These are phyloP conservation scores for Nesometra sesokonis DNA, from an alignment of 35 echinoderm and acorn worm genomes.

Conservation along the genomic window DNA sequence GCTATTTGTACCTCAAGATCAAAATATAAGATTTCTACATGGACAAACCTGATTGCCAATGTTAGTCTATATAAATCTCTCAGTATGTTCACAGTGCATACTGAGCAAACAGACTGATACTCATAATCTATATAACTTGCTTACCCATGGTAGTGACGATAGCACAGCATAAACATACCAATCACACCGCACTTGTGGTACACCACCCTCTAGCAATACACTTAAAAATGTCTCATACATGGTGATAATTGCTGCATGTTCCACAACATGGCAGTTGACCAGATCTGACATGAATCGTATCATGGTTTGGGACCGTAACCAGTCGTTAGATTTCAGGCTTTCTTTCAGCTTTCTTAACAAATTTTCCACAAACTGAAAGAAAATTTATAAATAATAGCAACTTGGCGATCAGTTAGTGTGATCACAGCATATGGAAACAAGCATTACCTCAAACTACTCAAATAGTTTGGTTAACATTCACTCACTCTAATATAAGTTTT, in stretches of 20 bases:
- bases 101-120: too few species aligned
- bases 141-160: constrained; percentile 87
- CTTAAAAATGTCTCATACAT: constrained; percentile 70
- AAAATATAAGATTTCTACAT: too few species aligned
- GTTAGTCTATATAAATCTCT: too few species aligned
- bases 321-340: constrained; percentile 64
- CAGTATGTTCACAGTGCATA: too few species aligned
- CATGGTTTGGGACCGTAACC: constrained; percentile 50
- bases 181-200: constrained; percentile 82
- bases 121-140: neutral
- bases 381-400: neutral
- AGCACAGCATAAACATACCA: constrained; percentile 74
- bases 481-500: too few species aligned
- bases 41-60: too few species aligned
- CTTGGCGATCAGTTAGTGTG: neutral
- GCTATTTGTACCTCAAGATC: too few species aligned
- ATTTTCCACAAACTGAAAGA: constrained; percentile 55
- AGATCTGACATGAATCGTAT: constrained; percentile 73
- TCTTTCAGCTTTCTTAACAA: constrained; percentile 59
- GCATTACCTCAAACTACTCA: too few species aligned
- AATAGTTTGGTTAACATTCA: too few species aligned
- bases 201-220: constrained; percentile 48
- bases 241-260: constrained; percentile 40
- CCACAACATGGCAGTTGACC: constrained; percentile 81
- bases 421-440: too few species aligned